Evolutionary conservation across 2,888 invertebrate species (phyloP), one percentile per base, ranked within the genome.

Genomic region (Mythimna albipuncta): DNA sequence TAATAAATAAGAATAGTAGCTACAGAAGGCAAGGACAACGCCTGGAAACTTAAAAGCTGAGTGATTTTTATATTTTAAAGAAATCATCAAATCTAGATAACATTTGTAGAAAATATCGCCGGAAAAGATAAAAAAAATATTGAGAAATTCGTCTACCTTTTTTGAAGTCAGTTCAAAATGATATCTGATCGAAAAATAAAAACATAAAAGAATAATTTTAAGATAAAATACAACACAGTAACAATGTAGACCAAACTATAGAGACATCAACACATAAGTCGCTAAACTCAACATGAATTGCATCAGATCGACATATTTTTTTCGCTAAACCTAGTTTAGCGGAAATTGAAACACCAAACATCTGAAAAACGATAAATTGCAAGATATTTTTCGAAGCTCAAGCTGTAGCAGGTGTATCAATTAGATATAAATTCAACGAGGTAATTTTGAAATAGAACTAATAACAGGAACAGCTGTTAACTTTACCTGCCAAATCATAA

Each of bases 121-220:
- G 35, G 6, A 21, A 68, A 77, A 66, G 77, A 84, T 9, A 38
- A 7, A 38, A 38, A 38, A 7, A 38, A 9, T 7, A 38, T 38
- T 9, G 38, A 38, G 38, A 38, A 38, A 9, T 7, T 9, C 9
- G 2, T 38, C 38, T 7, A 10, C 41, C 10, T 41, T 10, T 2
- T 41, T 41, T 41, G 41, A 41, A 41, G 2, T 41, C 10, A 10
- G 41, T 41, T 41, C 2, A 41, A 82, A 88, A 89, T 85, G 81
- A 82, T 79, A 76, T 71, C n/a, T 68, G 68, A 62, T 59, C 74
- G 61, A 47, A 38, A 32, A 32, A 2, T 13, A 4, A 32, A 71
- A 10, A 1, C 6, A 0, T 13, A n/a, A 19, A 32, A 10, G 26
- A 35, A 57, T 9, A 77, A 50, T 35, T 58, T 35, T 11, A 10